Conservation (phyloP, 2,113 vertebrate genomes). For the Phylloscopus trochiloides region DNA sequence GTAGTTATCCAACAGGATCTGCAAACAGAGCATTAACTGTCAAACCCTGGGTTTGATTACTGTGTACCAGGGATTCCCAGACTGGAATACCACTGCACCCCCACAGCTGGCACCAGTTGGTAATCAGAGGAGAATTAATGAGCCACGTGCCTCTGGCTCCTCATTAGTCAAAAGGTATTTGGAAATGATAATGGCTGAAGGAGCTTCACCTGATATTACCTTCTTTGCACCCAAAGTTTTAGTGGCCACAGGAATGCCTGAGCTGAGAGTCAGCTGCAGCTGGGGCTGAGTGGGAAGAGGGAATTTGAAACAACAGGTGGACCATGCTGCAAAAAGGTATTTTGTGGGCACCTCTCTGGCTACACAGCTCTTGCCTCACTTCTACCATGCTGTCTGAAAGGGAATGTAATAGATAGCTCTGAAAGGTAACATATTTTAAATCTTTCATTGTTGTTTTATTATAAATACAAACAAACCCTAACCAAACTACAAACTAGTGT, state of each 20-base stretch:
- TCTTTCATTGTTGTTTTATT: not conserved
- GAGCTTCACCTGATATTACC: not conserved
- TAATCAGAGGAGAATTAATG: not conserved
- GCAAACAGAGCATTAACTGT: slow-evolving; percentile 9
- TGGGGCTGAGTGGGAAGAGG: not conserved
- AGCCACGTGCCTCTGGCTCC: not conserved
- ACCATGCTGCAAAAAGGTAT: not conserved
- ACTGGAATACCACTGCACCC: not conserved
- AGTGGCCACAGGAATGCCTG: not conserved
- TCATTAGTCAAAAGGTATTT: not conserved
- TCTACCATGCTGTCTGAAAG: not conserved
- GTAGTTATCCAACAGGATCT: slow-evolving; percentile 10
- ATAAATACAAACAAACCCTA: not conserved
- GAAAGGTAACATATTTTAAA: not conserved
- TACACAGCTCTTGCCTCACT: not conserved
- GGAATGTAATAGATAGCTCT: not conserved
- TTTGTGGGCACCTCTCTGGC: not conserved
- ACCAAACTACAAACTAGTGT: not conserved
- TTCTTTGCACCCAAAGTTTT: not conserved
- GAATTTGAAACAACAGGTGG: not conserved
- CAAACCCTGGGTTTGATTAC: not conserved
- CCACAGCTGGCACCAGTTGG: not conserved
- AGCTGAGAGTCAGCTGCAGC: not conserved
- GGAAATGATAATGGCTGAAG: not conserved
- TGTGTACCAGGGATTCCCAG: not conserved